Conservation (phyloP, 2,888 invertebrate genomes). For the Amphipoea lucens region DNA sequence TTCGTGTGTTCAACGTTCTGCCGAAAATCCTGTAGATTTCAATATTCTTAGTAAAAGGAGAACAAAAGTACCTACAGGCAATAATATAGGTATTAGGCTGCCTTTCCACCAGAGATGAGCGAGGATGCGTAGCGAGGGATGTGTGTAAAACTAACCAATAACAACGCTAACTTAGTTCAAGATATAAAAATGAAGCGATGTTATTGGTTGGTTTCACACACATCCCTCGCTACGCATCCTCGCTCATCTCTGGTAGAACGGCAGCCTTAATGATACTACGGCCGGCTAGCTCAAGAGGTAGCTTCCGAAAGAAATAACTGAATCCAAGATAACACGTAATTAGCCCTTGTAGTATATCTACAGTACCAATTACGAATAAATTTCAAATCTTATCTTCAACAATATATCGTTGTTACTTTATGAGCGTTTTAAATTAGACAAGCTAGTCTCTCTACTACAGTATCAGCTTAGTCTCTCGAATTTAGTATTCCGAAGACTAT, state of each 20-base stretch:
- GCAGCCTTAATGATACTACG: background rate
- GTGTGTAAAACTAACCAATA: too few species aligned
- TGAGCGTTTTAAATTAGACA: constrained; percentile 54
- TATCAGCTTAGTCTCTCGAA: constrained; percentile 42
- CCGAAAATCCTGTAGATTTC: too few species aligned
- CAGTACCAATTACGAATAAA: constrained; percentile 28
- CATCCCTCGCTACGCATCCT: too few species aligned
- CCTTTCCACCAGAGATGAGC: too few species aligned
- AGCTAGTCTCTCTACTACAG: constrained; percentile 26
- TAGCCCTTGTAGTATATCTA: constrained; percentile 13
- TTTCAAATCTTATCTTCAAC: constrained; percentile 30
- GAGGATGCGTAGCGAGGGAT: too few species aligned
- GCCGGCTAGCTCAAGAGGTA: background rate
- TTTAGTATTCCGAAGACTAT: constrained; percentile 59
- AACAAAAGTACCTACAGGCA: background rate
- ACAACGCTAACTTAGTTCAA: too few species aligned
- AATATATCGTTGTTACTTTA: constrained; percentile 44
- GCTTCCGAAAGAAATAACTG: constrained; percentile 3
- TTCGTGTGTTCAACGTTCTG: too few species aligned
- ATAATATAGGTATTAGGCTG: background rate
- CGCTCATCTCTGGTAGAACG: too few species aligned
- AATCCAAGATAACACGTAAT: constrained; percentile 19
- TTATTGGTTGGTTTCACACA: too few species aligned
- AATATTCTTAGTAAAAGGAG: background rate
- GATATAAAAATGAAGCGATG: too few species aligned